Base-by-base conservation (phyloP, 2,797 vertebrate species). In the Protonibea diacanthus region DNA sequence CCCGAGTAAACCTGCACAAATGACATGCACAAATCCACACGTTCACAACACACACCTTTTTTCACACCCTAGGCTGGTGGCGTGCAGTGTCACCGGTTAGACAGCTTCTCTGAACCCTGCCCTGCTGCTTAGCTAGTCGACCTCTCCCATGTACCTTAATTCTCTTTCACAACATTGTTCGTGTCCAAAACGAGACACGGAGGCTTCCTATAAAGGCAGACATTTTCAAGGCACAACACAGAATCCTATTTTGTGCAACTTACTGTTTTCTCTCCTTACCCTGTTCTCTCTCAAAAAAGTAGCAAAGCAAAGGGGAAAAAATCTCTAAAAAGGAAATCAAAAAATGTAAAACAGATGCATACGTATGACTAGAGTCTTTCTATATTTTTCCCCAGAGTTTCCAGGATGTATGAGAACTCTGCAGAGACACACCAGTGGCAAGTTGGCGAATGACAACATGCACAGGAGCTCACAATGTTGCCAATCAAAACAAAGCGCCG, bases 41-140 rank as follows among this genome's bases (percentile, higher is more conserved):
- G 59, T 52, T 70, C 27, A 62, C 56, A 56, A 65, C 74, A 74
- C 77, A 86, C 76, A 82, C 69, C 42, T 14, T 86, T 73, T 91
- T 86, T 90, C 93, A 92, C 92, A 93, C 93, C 86, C 82, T 85
- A 48, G 73, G 67, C 77, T 79, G 58, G 58, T 85, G 91, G 86
- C 85, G 93, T 93, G 94, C 84, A 78, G 95, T 92, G 83, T 62
- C 92, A 95, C 95, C 92, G 94, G 95, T 96, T 94, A 67, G 87
- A 93, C 94, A 9, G 85, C 95, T 93, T 93, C 51, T 74, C 69
- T 87, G 77, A 87, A 90, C 93, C 88, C 83, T 83, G 79, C 81
- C 74, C 84, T 87, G 77, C 45, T 66, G 83, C 81, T 68, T 82
- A 74, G 67, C 55, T 33, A 21, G 71, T 73, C 67, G 1, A 85